phyloP scores from a whole-genome alignment of 2,797 vertebrate species.

The Lates japonicus region DNA sequence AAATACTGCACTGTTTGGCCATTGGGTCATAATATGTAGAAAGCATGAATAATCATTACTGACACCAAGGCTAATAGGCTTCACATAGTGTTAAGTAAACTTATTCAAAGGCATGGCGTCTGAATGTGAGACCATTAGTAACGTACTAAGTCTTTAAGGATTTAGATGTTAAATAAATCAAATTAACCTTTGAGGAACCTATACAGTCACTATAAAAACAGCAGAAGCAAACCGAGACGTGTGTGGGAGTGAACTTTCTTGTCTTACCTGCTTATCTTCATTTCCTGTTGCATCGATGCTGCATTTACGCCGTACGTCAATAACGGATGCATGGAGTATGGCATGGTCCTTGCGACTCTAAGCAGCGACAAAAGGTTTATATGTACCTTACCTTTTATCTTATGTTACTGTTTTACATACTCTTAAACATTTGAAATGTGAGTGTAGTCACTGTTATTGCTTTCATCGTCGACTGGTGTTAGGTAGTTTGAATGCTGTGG shows the following conservation, averaged over 20 bases:
- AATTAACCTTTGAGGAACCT: neutral
- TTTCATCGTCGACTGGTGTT: neutral
- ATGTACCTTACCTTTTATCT: accelerated
- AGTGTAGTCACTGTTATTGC: accelerated
- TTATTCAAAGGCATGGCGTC: too few relatives aligned
- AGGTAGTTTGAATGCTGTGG: neutral
- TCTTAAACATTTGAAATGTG: accelerated
- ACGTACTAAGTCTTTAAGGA: neutral
- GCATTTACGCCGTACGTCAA: neutral
- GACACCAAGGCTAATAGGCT: neutral
- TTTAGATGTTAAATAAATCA: conserved; percentile 6
- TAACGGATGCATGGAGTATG: accelerated
- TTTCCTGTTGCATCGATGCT: conserved; percentile 48
- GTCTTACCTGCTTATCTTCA: conserved; percentile 32
- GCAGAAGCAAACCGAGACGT: conserved; percentile 40
- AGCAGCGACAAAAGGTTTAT: too few relatives aligned
- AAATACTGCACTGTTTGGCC: neutral
- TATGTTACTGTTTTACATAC: accelerated
- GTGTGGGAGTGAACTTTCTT: conserved; percentile 37
- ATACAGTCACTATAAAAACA: neutral
- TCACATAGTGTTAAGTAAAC: neutral
- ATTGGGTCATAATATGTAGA: neutral
- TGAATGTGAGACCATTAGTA: neutral
- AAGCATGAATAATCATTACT: neutral
- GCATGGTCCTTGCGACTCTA: accelerated